These are phyloP conservation scores for Pteropus rufus DNA, from an alignment of 2,797 vertebrate genomes.

Conservation along the genomic window DNA sequence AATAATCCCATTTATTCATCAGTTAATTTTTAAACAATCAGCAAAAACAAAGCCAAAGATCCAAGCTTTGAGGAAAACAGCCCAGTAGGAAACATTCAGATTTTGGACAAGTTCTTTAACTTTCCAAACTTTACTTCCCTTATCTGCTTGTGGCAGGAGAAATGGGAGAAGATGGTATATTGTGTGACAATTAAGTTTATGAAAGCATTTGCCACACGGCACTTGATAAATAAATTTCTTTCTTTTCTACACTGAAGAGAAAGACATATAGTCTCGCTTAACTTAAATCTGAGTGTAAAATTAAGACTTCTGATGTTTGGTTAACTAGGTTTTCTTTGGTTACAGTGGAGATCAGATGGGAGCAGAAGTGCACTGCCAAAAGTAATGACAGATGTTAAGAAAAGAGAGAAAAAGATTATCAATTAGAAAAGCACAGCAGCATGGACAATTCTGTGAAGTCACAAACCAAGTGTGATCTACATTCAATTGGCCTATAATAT, in stretches of 20 bases:
- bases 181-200: background rate
- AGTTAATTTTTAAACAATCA: conserved; percentile 31
- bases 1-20: conserved; percentile 36
- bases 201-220: background rate
- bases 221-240: conserved; percentile 18
- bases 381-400: background rate
- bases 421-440: background rate
- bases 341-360: background rate
- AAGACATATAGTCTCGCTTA: background rate
- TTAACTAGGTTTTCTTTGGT: background rate
- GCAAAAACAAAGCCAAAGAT: background rate
- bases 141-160: background rate
- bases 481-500: background rate
- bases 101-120: conserved; percentile 10
- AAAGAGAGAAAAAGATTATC: conserved; percentile 1
- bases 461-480: conserved; percentile 4
- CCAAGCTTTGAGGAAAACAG: conserved; percentile 3
- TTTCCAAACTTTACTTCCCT: conserved; percentile 1
- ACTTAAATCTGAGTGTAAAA: background rate
- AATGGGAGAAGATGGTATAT: background rate
- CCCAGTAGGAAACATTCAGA: background rate
- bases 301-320: background rate
- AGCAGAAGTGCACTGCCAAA: background rate
- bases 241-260: background rate
- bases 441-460: background rate